Percentiles rank a stretch among this genome's conserved stretches.
These are phyloP conservation scores for Cervus canadensis DNA, from an alignment of 2,113 vertebrate genomes.

Conservation along the genomic window DNA sequence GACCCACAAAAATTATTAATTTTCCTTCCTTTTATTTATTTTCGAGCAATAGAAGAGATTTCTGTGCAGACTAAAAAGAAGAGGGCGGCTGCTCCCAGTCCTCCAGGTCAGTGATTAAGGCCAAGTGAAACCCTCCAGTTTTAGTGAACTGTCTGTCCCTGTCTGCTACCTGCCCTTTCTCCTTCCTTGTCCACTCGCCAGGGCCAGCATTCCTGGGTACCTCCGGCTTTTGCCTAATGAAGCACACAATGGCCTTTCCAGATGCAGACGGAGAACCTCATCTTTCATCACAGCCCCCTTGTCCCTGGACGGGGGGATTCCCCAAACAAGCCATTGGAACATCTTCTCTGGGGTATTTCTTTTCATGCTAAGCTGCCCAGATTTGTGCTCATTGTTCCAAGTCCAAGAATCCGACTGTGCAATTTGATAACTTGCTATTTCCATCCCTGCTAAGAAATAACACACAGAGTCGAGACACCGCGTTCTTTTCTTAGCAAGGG, in stretches of 20 bases:
- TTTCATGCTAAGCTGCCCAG: slow-evolving; percentile 20
- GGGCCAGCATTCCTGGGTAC: background rate
- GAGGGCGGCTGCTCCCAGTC: background rate
- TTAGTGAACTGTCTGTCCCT: background rate
- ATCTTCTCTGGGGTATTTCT: background rate
- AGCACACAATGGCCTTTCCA: slow-evolving; percentile 37
- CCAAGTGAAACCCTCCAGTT: rapidly evolving
- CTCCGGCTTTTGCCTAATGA: background rate
- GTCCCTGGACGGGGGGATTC: slow-evolving; percentile 38
- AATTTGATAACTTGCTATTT: slow-evolving; percentile 46
- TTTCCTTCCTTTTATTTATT: background rate
- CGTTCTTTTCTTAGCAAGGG: background rate
- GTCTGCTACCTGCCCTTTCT: background rate
- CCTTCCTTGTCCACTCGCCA: rapidly evolving
- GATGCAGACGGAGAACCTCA: background rate
- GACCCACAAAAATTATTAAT: background rate
- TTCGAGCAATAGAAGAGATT: background rate
- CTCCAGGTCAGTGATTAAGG: background rate
- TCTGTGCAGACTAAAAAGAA: background rate
- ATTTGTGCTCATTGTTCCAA: slow-evolving; percentile 38
- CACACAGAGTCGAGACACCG: background rate
- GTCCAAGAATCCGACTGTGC: slow-evolving; percentile 31
- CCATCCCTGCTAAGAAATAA: background rate
- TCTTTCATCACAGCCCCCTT: background rate
- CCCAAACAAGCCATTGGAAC: slow-evolving; percentile 11